phyloP scores from a whole-genome alignment of 1,140 invertebrate species.

The Bradysia coprophila region DNA sequence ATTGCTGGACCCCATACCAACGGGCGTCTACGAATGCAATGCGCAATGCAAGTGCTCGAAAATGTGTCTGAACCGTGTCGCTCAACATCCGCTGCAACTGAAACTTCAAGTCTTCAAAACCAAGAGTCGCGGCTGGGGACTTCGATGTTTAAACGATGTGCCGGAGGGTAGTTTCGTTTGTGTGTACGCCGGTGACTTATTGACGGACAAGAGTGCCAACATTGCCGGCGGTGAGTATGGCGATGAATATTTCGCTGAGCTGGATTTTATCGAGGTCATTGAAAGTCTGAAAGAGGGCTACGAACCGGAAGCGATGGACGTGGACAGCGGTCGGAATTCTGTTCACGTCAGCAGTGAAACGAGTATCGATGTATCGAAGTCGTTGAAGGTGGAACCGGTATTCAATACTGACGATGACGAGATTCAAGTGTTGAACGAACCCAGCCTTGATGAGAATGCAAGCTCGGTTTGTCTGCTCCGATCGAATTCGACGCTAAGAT shows the following conservation, averaged over 20 bases:
- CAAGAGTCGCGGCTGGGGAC: conserved; percentile 79
- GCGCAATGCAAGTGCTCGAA: conserved; percentile 62
- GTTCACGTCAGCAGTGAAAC: not conserved
- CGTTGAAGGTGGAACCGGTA: too few species aligned
- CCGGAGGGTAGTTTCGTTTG: conserved; percentile 86
- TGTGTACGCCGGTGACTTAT: conserved; percentile 82
- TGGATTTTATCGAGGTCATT: conserved; percentile 90
- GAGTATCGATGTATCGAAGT: not conserved
- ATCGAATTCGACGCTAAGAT: conserved; percentile 41
- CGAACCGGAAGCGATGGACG: conserved; percentile 37
- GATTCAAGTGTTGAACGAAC: not conserved
- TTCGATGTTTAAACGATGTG: conserved; percentile 85
- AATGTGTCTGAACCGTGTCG: conserved; percentile 73
- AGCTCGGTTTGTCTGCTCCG: not conserved
- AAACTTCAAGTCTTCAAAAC: conserved; percentile 82
- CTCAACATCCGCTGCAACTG: conserved; percentile 64
- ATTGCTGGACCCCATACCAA: conserved; percentile 63
- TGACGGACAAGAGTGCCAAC: conserved; percentile 78
- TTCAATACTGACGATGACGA: not conserved
- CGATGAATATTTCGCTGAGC: conserved; percentile 90
- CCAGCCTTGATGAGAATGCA: not conserved
- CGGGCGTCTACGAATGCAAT: conserved; percentile 94
- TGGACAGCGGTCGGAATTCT: not conserved
- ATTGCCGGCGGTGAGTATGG: conserved; percentile 32
- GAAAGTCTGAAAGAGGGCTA: conserved; percentile 79